Conservation (phyloP, 2,113 vertebrate genomes). For the Blennius ocellaris region DNA sequence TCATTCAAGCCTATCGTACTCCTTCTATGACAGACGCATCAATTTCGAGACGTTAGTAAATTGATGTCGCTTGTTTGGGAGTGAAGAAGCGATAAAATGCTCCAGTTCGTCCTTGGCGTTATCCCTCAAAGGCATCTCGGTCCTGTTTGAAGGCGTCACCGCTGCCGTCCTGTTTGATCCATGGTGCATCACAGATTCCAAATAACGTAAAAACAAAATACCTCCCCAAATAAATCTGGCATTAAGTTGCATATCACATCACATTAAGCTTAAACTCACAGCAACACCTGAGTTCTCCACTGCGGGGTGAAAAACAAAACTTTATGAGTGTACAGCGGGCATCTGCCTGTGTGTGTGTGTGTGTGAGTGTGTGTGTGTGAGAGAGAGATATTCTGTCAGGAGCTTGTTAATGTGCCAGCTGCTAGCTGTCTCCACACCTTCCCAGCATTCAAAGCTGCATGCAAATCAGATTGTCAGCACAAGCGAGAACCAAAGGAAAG, state of each 20-base stretch:
- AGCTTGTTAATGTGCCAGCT: slow-evolving; percentile 79
- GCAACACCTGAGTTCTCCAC: slow-evolving; percentile 62
- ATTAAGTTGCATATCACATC: slow-evolving; percentile 47
- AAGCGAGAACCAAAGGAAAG: too few relatives aligned
- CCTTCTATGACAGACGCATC: not conserved
- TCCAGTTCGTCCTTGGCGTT: slow-evolving; percentile 58
- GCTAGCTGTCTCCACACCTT: slow-evolving; percentile 75
- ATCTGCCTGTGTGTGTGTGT: slow-evolving; percentile 60
- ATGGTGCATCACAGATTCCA: slow-evolving; percentile 7
- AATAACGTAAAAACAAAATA: slow-evolving; percentile 24
- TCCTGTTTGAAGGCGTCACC: slow-evolving; percentile 5
- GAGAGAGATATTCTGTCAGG: slow-evolving; percentile 64
- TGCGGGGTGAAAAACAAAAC: slow-evolving; percentile 48
- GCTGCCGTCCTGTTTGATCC: not conserved
- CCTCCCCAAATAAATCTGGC: slow-evolving; percentile 3
- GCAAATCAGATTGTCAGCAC: slow-evolving; percentile 70
- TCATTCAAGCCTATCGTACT: not conserved
- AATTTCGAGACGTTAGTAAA: slow-evolving; percentile 49
- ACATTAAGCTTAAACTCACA: slow-evolving; percentile 47
- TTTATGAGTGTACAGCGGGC: slow-evolving; percentile 46
- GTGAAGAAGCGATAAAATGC: slow-evolving; percentile 36
- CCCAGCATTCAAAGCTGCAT: slow-evolving; percentile 60
- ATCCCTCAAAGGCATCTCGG: slow-evolving; percentile 41
- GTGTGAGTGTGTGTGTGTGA: slow-evolving; percentile 35
- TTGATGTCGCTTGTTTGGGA: slow-evolving; percentile 22